These are phyloP conservation scores for Agrochola lota DNA, from an alignment of 2,888 invertebrate genomes.

Conservation along the genomic window DNA sequence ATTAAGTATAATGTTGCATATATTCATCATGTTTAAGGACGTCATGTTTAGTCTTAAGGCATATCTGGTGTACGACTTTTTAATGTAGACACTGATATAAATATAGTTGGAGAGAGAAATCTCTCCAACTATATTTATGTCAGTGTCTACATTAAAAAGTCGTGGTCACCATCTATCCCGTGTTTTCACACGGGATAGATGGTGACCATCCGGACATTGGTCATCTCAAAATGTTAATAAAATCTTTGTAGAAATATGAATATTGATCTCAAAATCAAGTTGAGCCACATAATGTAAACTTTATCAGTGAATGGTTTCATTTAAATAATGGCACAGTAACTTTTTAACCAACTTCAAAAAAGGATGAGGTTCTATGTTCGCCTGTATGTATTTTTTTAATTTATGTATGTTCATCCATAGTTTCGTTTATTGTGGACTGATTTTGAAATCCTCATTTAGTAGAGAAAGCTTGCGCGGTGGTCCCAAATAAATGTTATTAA, in stretches of 20 bases:
- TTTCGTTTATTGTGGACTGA: no score
- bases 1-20: slow-evolving; percentile 20
- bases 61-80: neutral
- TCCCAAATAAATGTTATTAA: no score
- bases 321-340: neutral
- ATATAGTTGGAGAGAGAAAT: neutral
- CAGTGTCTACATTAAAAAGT: no score
- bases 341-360: no score
- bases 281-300: neutral
- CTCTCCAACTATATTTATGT: no score
- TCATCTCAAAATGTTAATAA: neutral
- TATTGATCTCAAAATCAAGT: neutral
- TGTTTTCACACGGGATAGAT: neutral
- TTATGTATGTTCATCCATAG: no score
- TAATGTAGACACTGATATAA: neutral
- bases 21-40: neutral
- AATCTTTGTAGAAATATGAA: neutral
- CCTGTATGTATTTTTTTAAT: no score
- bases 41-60: neutral
- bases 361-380: no score
- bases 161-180: no score
- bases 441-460: no score
- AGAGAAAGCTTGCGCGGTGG: no score
- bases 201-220: neutral
- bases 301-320: neutral